Evolutionary conservation across 2,888 invertebrate genomes (phyloP).

Genomic region (Acleris sparsana): DNA sequence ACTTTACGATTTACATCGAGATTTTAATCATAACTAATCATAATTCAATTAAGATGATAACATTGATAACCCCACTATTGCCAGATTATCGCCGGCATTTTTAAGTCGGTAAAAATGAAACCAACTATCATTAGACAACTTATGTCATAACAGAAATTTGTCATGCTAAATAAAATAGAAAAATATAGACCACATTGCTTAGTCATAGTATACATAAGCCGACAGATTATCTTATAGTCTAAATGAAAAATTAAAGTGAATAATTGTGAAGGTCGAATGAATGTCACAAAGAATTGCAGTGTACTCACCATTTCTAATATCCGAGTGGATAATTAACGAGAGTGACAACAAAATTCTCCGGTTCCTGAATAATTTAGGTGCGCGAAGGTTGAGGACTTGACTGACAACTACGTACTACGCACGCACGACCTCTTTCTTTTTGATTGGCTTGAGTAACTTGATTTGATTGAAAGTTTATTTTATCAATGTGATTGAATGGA

Average conservation of each 20-base stretch:
- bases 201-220: not conserved
- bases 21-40: constrained; percentile 9
- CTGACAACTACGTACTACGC: not conserved
- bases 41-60: constrained; percentile 19
- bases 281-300: constrained; percentile 61
- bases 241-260: not conserved
- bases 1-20: not conserved
- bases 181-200: not conserved
- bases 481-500: constrained; percentile 2
- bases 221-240: not conserved
- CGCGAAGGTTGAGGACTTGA: constrained; percentile 17
- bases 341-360: constrained; percentile 30
- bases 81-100: constrained; percentile 2
- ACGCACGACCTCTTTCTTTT: constrained; percentile 21
- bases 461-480: not conserved
- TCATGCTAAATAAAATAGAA: too few species aligned
- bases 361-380: constrained; percentile 10
- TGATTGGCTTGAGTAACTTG: constrained; percentile 13
- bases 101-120: not conserved
- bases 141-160: too few species aligned
- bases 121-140: too few species aligned
- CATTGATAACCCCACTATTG: constrained; percentile 2
- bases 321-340: constrained; percentile 17
- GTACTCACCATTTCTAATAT: constrained; percentile 63
- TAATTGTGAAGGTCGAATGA: constrained; percentile 65